A percentile compares a stretch with the other conserved stretches of the same genome.
These are phyloP conservation scores for Microctenopoma lineatum DNA, from an alignment of 2,797 vertebrate species.

Conservation along the genomic window DNA sequence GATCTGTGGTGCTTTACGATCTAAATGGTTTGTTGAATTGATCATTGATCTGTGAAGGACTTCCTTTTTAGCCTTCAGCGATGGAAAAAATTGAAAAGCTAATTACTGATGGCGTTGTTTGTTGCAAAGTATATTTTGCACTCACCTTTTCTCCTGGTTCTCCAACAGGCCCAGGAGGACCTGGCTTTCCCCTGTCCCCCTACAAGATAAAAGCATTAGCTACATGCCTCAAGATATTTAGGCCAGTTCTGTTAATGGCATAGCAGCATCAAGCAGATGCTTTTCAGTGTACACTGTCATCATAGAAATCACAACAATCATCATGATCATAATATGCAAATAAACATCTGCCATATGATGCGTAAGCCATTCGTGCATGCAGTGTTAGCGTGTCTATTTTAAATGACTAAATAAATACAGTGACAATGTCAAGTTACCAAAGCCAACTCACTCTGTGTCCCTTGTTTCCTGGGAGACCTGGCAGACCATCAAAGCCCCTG, in stretches of 20 bases:
- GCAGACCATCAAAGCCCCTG: constrained; percentile 92
- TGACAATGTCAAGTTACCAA: constrained; percentile 41
- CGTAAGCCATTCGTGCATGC: constrained; percentile 34
- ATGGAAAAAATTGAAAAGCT: constrained; percentile 23
- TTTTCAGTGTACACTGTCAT: constrained; percentile 38
- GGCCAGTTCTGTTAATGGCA: constrained; percentile 39
- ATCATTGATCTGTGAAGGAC: constrained; percentile 40
- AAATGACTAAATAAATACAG: constrained; percentile 37
- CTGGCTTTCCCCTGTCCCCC: constrained; percentile 89
- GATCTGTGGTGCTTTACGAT: constrained; percentile 34
- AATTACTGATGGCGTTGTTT: constrained; percentile 24
- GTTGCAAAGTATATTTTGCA: constrained; percentile 20
- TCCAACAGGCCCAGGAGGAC: constrained; percentile 84
- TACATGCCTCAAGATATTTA: constrained; percentile 37
- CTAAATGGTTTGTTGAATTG: constrained; percentile 39
- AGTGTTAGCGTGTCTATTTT: neutral
- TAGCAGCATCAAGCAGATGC: constrained; percentile 46
- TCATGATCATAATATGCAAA: constrained; percentile 60
- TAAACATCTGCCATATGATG: constrained; percentile 56
- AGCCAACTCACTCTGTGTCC: constrained; percentile 88
- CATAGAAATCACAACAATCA: constrained; percentile 51
- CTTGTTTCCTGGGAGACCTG: constrained; percentile 91
- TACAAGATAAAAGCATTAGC: constrained; percentile 73
- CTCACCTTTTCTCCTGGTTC: constrained; percentile 88
- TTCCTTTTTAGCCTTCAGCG: constrained; percentile 33